Base-by-base conservation (phyloP, 1,140 invertebrate genomes). In the Scaptomyza hsui region DNA sequence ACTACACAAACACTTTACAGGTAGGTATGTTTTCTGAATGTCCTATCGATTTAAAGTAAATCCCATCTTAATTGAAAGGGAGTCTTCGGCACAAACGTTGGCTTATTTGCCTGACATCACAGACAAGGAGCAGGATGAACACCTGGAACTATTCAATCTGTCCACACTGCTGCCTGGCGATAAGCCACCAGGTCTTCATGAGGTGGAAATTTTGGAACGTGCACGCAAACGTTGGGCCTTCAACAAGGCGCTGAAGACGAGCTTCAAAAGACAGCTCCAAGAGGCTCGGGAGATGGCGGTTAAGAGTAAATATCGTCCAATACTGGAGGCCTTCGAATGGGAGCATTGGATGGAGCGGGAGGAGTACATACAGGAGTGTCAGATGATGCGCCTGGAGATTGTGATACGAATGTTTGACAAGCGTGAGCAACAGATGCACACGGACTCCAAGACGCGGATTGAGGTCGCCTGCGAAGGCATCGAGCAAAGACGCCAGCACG, bases 41-140 rank as follows among this genome's bases (percentile, higher is more conserved):
- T 4, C 2, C 26, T 15, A 16, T 39, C 44, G 5, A 1, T 47
- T 32, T 32, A 12, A 29, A 12, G 4, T 18, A 16, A 15, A 2
- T 32, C 13, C 7, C 15, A 16, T 12, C 19, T 29, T 13, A 15
- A 10, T 15, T 26, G 3, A 1, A 42, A 91, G 90, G 65, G 96
- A 97, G 79, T 94, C 93, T 13, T 95, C 95, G 62, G 92, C 94
- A 15, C 96, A 97, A 91, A 97, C 96, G 0, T 81, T 93, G 45
- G 95, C 95, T 1, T 97, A 95, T 59, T 93, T 95, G 26, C 91
- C 91, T 0, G 90, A 92, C 12, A 93, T 94, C 73, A 90, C 92
- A 3, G 72, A 93, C 37, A 72, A 82, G 4, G 76, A 80, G 0
- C 39, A 59, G 7, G 65, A 41, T 3, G 59, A 77, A 41, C 44